A percentile compares a stretch with the other conserved stretches of the same genome.
Evolutionary conservation across 1,140 invertebrate species (phyloP).

Genomic region (Drosophila saltans): DNA sequence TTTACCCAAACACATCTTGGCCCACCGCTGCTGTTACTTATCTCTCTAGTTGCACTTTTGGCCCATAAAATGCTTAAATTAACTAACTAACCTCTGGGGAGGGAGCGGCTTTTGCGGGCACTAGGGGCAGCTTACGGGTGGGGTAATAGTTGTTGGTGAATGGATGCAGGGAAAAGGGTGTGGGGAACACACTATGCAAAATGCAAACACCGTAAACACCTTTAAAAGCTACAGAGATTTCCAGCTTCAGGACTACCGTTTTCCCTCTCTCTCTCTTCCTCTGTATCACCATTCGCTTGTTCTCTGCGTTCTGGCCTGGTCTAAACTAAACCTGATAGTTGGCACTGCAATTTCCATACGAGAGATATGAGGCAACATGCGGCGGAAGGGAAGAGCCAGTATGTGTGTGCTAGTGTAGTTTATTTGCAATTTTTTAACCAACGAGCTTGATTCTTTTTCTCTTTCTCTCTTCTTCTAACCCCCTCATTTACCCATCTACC

Average conservation of each 20-base stretch:
- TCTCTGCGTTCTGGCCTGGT: slow-evolving; percentile 39
- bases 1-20: no score
- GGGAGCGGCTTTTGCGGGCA: not conserved
- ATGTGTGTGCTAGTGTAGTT: slow-evolving; percentile 67
- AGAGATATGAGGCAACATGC: not conserved
- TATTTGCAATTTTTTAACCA: slow-evolving; percentile 80
- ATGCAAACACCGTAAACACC: slow-evolving; percentile 76
- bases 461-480: not conserved
- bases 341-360: slow-evolving; percentile 68
- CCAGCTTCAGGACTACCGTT: not conserved
- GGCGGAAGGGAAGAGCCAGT: not conserved
- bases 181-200: slow-evolving; percentile 10
- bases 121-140: not conserved
- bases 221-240: slow-evolving; percentile 61
- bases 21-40: slow-evolving; percentile 1
- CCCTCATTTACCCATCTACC: no score
- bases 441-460: slow-evolving; percentile 37
- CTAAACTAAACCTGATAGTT: slow-evolving; percentile 70
- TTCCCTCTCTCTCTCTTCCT: not conserved
- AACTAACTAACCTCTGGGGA: slow-evolving; percentile 59
- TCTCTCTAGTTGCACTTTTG: slow-evolving; percentile 56
- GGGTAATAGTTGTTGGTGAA: no score
- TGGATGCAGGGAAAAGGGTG: no score
- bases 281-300: no score
- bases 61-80: slow-evolving; percentile 77